Conservation (phyloP, 1,140 invertebrate genomes). For the Panulirus ornatus region DNA sequence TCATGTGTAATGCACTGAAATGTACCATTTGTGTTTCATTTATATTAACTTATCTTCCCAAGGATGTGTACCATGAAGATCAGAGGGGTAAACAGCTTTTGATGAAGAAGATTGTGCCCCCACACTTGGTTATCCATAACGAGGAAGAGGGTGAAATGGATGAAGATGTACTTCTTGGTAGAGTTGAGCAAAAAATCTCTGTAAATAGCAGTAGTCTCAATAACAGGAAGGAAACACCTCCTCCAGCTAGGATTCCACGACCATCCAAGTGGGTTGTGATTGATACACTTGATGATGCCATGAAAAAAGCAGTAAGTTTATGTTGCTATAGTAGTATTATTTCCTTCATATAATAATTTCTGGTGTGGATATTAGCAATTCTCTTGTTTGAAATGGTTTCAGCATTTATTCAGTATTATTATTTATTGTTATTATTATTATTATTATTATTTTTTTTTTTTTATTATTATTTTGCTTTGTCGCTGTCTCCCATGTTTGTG, state of each 20-base stretch:
- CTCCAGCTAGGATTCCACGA: slow-evolving; percentile 27
- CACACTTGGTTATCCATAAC: neutral
- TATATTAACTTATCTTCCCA: too few relatives aligned
- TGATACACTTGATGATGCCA: slow-evolving; percentile 50
- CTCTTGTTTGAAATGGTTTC: too few relatives aligned
- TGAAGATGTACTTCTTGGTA: slow-evolving; percentile 30
- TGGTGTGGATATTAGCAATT: too few relatives aligned
- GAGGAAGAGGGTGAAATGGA: neutral
- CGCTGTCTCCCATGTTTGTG: too few relatives aligned
- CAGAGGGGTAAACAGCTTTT: slow-evolving; percentile 51
- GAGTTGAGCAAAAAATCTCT: neutral
- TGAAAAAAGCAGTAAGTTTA: slow-evolving; percentile 48
- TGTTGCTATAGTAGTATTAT: neutral
- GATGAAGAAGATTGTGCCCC: slow-evolving; percentile 58
- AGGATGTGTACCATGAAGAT: slow-evolving; percentile 60
- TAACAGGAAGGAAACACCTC: neutral
- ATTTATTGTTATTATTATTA: too few relatives aligned
- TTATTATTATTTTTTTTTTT: too few relatives aligned
- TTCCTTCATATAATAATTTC: too few relatives aligned
- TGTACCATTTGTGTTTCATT: too few relatives aligned
- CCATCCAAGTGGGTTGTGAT: slow-evolving; percentile 57
- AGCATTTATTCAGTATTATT: too few relatives aligned
- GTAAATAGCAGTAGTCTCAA: neutral
- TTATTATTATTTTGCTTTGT: too few relatives aligned
- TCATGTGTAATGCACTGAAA: too few relatives aligned